Conservation (phyloP, 2,888 invertebrate species). For the Sussaba pulchella region DNA sequence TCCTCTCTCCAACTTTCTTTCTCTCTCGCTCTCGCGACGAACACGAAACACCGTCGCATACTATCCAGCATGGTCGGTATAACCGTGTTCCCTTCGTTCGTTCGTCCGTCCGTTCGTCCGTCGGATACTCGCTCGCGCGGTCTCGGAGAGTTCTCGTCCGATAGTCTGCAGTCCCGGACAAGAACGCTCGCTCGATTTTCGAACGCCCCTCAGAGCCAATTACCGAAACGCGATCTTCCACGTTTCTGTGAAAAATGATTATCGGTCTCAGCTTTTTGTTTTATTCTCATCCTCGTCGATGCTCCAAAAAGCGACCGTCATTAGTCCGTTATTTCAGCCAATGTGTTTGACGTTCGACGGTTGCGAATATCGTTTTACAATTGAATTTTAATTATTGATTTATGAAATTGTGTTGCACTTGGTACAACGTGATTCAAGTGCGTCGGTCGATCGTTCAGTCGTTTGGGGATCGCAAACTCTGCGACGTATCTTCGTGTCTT, state of each 20-base stretch:
- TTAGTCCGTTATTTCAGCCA: no score
- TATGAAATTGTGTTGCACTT: conserved; percentile 23
- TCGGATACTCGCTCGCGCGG: conserved; percentile 47
- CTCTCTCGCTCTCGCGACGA: conserved; percentile 46
- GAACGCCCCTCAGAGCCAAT: conserved; percentile 66
- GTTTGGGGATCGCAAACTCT: conserved; percentile 16
- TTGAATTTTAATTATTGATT: conserved; percentile 12
- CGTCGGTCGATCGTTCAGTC: neutral
- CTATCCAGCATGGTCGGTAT: conserved; percentile 30
- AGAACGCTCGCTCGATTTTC: conserved; percentile 40
- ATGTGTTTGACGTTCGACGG: neutral
- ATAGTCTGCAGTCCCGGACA: conserved; percentile 28
- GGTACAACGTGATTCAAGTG: conserved; percentile 2
- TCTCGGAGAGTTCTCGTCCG: conserved; percentile 17
- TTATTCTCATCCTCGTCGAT: conserved; percentile 9
- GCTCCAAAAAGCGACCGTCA: neutral
- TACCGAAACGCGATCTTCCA: conserved; percentile 59
- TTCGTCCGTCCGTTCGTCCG: conserved; percentile 51
- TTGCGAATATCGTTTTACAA: neutral
- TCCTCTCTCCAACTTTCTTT: no score
- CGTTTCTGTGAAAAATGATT: conserved; percentile 60
- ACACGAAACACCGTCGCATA: conserved; percentile 45
- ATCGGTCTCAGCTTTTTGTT: conserved; percentile 16
- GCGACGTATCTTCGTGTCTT: conserved; percentile 16
- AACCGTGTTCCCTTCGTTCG: conserved; percentile 57